phyloP scores from a whole-genome alignment of 2,888 invertebrate genomes.

The Tricholauxania praeusta region DNA sequence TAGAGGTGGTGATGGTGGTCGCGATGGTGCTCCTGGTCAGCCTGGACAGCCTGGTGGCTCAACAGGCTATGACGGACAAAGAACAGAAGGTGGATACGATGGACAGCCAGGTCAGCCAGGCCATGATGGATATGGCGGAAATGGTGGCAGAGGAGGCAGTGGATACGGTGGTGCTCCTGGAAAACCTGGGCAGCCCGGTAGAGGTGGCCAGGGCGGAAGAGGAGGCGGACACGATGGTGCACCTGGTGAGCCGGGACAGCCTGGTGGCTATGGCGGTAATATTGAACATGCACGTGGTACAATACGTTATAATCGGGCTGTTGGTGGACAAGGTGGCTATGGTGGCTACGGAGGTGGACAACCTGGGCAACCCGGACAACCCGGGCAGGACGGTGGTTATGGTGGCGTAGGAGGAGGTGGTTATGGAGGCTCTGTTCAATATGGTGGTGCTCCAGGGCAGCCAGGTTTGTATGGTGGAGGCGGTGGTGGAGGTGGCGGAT shows the following conservation, averaged over 20 bases:
- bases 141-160: slow-evolving; percentile 20
- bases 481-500: neutral
- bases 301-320: neutral
- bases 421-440: no score
- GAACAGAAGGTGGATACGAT: no score
- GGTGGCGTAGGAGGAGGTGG: neutral
- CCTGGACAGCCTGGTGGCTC: neutral
- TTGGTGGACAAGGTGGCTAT: slow-evolving; percentile 14
- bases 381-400: no score
- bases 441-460: no score
- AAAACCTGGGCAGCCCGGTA: slow-evolving; percentile 27
- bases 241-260: neutral
- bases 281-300: slow-evolving; percentile 14
- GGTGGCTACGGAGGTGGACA: slow-evolving; percentile 1
- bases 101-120: neutral
- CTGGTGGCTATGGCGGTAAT: slow-evolving; percentile 19
- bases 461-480: neutral
- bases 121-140: neutral
- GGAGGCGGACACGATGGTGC: neutral
- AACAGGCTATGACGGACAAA: neutral
- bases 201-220: neutral
- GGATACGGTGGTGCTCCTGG: slow-evolving; percentile 42
- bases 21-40: neutral
- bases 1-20: neutral
- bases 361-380: neutral